phyloP scores from a whole-genome alignment of 2,797 vertebrate species.

The Sternotherus odoratus region DNA sequence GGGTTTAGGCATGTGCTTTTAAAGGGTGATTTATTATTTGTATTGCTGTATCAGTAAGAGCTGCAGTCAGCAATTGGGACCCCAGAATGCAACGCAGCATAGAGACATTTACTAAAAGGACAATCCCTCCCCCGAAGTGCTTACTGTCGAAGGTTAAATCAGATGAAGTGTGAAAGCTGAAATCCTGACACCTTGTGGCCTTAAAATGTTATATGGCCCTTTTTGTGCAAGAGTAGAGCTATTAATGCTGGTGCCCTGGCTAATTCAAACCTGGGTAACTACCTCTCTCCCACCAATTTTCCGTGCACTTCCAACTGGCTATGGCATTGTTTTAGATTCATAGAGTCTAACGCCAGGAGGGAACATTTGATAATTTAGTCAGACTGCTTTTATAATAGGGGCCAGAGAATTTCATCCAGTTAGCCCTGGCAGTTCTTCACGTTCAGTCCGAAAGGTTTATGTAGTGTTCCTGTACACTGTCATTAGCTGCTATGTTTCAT shows the following conservation, averaged over 20 bases:
- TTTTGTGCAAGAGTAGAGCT: rapidly evolving
- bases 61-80: neutral
- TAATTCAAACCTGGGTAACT: neutral
- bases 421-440: neutral
- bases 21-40: rapidly evolving
- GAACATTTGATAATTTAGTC: neutral
- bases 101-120: rapidly evolving
- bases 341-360: neutral
- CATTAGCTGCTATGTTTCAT: neutral
- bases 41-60: neutral
- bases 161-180: neutral
- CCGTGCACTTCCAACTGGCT: neutral
- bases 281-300: neutral
- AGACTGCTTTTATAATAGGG: neutral
- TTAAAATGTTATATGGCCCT: neutral
- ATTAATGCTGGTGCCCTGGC: neutral
- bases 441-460: neutral
- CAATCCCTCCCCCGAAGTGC: rapidly evolving
- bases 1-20: neutral
- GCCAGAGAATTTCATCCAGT: neutral
- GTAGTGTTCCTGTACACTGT: neutral
- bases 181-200: neutral
- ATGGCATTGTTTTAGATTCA: neutral
- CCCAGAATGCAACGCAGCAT: rapidly evolving
- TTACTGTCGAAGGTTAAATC: rapidly evolving